Conservation (phyloP, 2,113 vertebrate genomes). For the Rhadina sibilatrix region DNA sequence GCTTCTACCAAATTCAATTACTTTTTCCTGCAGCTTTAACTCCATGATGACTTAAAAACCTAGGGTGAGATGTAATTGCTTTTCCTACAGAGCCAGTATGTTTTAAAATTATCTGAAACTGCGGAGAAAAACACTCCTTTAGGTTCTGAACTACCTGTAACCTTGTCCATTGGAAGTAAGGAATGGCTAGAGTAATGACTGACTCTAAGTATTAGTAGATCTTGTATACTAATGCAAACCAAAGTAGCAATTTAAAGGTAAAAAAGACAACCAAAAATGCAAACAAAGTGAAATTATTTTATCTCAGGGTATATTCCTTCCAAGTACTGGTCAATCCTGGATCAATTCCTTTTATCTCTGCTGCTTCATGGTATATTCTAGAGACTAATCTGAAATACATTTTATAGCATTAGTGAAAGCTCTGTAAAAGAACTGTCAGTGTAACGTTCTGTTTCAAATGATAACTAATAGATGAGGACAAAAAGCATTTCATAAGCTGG, state of each 20-base stretch:
- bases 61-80: not conserved
- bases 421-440: not conserved
- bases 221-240: not conserved
- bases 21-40: slow-evolving; percentile 36
- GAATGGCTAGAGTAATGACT: not conserved
- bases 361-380: not conserved
- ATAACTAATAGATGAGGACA: not conserved
- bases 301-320: not conserved
- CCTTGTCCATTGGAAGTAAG: not conserved
- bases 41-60: not conserved
- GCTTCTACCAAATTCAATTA: slow-evolving; percentile 9
- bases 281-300: not conserved
- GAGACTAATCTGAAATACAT: not conserved
- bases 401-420: not conserved
- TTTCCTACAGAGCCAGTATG: slow-evolving; percentile 18
- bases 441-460: not conserved
- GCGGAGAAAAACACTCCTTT: not conserved
- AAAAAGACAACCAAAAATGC: not conserved
- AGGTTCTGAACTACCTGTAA: not conserved
- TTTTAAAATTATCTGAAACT: not conserved
- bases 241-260: not conserved
- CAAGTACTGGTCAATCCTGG: not conserved
- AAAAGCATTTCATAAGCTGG: not conserved
- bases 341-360: not conserved
- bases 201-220: not conserved